phyloP scores from a whole-genome alignment of 2,797 vertebrate genomes.

The Sorex maritimensis region DNA sequence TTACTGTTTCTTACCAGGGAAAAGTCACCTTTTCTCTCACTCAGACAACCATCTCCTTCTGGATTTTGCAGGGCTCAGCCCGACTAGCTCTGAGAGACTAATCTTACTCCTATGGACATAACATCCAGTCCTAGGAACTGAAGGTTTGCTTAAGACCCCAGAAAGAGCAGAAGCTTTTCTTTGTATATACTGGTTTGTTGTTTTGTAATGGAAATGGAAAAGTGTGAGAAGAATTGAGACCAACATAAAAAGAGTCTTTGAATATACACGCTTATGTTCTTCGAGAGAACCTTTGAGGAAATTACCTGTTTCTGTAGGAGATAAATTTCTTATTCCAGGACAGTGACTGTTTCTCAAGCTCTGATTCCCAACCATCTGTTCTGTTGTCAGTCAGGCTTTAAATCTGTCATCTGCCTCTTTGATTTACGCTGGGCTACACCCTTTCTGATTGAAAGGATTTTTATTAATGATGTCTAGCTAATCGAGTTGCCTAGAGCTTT shows the following conservation, averaged over 20 bases:
- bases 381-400: not conserved
- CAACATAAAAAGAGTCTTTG: conserved; percentile 17
- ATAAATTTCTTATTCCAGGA: conserved; percentile 47
- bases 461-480: conserved; percentile 36
- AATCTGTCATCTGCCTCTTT: not conserved
- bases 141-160: not conserved
- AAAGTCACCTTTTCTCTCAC: not conserved
- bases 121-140: not conserved
- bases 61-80: not conserved
- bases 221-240: conserved; percentile 59
- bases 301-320: conserved; percentile 54
- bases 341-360: not conserved
- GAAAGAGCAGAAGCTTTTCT: conserved; percentile 41
- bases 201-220: conserved; percentile 61
- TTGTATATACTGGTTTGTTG: conserved; percentile 36
- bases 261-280: conserved; percentile 64
- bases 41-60: not conserved
- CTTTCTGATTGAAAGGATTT: conserved; percentile 41
- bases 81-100: not conserved
- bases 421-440: not conserved
- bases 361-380: conserved; percentile 47
- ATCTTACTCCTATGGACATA: not conserved
- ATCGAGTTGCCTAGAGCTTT: conserved; percentile 9
- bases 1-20: not conserved
- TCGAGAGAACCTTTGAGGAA: conserved; percentile 36